Base-by-base conservation (phyloP, 2,888 invertebrate species). In the Drosophila borealis region DNA sequence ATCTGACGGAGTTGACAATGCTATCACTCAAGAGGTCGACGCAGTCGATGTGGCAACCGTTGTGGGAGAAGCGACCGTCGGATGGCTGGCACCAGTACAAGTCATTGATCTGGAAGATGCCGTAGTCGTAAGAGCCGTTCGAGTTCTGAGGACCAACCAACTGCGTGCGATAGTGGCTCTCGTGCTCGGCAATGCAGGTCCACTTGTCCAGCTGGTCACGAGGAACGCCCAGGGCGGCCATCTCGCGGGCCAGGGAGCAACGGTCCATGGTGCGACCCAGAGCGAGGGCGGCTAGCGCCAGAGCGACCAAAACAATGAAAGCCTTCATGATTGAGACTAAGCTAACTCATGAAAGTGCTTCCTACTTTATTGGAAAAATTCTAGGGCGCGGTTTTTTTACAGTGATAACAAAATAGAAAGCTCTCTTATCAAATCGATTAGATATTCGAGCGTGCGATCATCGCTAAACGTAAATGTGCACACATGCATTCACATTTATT, bases 61-160 rank as follows among this genome's bases (percentile, higher is more conserved):
- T 90, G 70, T 87, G 79, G 49, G 90, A 88, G 67, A 73, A 79
- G 34, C 74, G 71, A 29, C 87, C 83, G 34, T 68, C 69, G 44
- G 68, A 59, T 39, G 85, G 81, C 36, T 81, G 50, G 59, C 92
- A 92, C 91, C 92, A 92, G 71, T 86, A 91, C 59, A 74, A 78
- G 74, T 90, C 80, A 75, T 91, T 91, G 56, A 91, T 89, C 77
- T 91, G 91, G 74, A 91, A 92, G 60, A 91, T 80, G 21, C 91
- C 91, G 63, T 88, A 92, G 78, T 93, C 92, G 45, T 83, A 81
- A 55, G 91, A 90, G 1, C 94, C 93, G 63, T 93, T 93, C 1
- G 65, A 76, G 85, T 94, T 93, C 48, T 41, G 34, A 4, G 90
- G 91, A 0, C 93, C 93, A 3, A 92, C 89, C 3, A 91, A 92